phyloP scores from a whole-genome alignment of 92 coral and sea anemone genomes.

The Porites cylindrica region DNA sequence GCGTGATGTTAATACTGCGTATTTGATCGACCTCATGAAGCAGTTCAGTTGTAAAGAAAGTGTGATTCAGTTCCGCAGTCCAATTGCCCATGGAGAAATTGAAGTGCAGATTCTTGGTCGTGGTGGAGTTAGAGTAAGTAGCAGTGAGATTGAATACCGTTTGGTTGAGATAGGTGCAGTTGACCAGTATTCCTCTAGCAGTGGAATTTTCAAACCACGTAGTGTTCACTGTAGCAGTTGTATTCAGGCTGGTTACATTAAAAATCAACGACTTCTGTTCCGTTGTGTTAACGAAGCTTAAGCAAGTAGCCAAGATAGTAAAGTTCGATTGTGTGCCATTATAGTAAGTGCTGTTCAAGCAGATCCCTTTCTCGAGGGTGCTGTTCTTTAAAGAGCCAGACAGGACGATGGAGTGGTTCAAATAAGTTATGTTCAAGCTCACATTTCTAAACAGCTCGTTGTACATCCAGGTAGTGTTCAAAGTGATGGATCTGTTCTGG shows the following conservation, averaged over 20 bases:
- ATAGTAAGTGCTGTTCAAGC: slow-evolving; percentile 69
- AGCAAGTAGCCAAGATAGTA: slow-evolving; percentile 63
- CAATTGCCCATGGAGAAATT: slow-evolving; percentile 66
- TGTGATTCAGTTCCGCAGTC: slow-evolving; percentile 69
- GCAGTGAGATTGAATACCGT: slow-evolving; percentile 68
- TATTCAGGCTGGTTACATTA: slow-evolving; percentile 65
- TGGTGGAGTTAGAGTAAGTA: slow-evolving; percentile 55
- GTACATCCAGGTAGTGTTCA: slow-evolving; percentile 70
- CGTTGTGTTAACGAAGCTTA: slow-evolving; percentile 63
- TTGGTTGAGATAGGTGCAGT: slow-evolving; percentile 66
- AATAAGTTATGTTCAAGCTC: slow-evolving; percentile 64
- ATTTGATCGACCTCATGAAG: slow-evolving; percentile 40
- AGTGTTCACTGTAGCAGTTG: slow-evolving; percentile 59
- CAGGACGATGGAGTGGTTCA: slow-evolving; percentile 70
- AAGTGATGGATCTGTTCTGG: slow-evolving; percentile 60
- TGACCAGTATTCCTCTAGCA: slow-evolving; percentile 52
- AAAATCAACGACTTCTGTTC: slow-evolving; percentile 57
- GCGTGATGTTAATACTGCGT: slow-evolving; percentile 66
- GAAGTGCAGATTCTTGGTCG: slow-evolving; percentile 50
- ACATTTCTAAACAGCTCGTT: slow-evolving; percentile 46
- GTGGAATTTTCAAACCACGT: slow-evolving; percentile 68
- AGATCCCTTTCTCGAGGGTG: slow-evolving; percentile 64
- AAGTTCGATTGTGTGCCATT: slow-evolving; percentile 66
- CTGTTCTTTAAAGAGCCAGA: slow-evolving; percentile 54
- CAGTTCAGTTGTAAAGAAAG: slow-evolving; percentile 47